Percentiles rank a stretch among this genome's conserved stretches.
Evolutionary conservation across 2,888 invertebrate species (phyloP).

Genomic region (Rhimphoctona megacephalus): DNA sequence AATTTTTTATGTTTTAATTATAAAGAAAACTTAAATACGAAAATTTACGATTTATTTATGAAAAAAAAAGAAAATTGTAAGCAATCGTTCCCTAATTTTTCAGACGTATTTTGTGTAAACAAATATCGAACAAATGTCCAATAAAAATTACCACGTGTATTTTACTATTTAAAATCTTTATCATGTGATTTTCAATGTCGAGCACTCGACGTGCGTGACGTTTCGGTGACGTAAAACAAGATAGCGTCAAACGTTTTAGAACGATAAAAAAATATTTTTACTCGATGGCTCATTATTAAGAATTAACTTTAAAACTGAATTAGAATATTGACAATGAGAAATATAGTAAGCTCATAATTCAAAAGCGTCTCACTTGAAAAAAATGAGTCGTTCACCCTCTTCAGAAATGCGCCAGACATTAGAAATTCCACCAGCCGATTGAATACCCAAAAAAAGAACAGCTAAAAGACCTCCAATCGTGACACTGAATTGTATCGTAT

Average conservation of each 20-base stretch:
- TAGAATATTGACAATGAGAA: background rate
- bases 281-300: conserved; percentile 3
- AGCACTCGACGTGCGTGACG: background rate
- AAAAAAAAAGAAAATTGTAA: background rate
- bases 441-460: conserved; percentile 87
- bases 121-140: background rate
- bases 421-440: conserved; percentile 86
- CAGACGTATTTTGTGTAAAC: background rate
- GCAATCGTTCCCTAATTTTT: background rate
- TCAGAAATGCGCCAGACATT: conserved; percentile 87
- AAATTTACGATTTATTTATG: background rate
- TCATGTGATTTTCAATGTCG: background rate
- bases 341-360: background rate
- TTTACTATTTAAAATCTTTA: background rate
- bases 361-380: conserved; percentile 86
- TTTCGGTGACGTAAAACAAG: conserved; percentile 14
- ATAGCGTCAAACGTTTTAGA: conserved; percentile 5
- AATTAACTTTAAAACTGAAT: background rate
- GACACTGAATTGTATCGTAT: conserved; percentile 87
- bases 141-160: background rate
- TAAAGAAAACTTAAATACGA: background rate
- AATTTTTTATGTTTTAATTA: background rate
- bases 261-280: background rate
- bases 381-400: conserved; percentile 86
- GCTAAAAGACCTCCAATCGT: conserved; percentile 86